A percentile compares a stretch with the other conserved stretches of the same genome.
Evolutionary conservation across 1,140 invertebrate genomes (phyloP).

Genomic region (Drosophila mayri): DNA sequence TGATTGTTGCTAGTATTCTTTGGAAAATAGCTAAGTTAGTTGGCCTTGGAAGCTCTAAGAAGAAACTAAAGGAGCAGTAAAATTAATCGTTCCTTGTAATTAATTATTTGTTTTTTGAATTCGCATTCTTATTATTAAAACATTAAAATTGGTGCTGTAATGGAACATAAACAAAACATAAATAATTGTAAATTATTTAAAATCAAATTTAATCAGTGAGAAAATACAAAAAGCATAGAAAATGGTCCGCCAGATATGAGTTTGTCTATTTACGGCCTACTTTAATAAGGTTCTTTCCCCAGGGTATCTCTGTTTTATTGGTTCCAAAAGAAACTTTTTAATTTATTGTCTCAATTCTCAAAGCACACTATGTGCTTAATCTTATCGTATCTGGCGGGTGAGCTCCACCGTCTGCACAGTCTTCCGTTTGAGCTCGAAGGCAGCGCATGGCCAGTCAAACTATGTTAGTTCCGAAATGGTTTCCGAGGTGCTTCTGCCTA

Average conservation of each 20-base stretch:
- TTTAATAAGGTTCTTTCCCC: constrained; percentile 9
- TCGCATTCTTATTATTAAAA: background rate
- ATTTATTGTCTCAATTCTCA: background rate
- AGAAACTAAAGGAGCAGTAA: background rate
- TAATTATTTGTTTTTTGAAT: background rate
- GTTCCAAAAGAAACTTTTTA: background rate
- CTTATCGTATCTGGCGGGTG: constrained; percentile 1
- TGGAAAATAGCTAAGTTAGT: constrained; percentile 6
- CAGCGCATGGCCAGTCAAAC: background rate
- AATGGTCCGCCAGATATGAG: background rate
- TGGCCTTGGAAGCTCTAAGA: background rate
- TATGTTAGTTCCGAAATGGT: constrained; percentile 1
- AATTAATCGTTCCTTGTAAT: too few relatives aligned
- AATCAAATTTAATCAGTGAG: background rate
- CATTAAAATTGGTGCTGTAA: background rate
- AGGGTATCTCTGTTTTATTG: background rate
- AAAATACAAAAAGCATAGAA: background rate
- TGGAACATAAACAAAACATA: background rate
- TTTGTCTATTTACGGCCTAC: constrained; percentile 18
- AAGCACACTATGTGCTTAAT: background rate
- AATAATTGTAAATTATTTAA: background rate
- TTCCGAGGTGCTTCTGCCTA: background rate
- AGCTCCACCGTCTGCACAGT: background rate
- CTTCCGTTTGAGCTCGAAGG: background rate
- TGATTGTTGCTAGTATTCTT: background rate